Base-by-base conservation (phyloP, 2,113 vertebrate species). In the Maccullochella peelii region DNA sequence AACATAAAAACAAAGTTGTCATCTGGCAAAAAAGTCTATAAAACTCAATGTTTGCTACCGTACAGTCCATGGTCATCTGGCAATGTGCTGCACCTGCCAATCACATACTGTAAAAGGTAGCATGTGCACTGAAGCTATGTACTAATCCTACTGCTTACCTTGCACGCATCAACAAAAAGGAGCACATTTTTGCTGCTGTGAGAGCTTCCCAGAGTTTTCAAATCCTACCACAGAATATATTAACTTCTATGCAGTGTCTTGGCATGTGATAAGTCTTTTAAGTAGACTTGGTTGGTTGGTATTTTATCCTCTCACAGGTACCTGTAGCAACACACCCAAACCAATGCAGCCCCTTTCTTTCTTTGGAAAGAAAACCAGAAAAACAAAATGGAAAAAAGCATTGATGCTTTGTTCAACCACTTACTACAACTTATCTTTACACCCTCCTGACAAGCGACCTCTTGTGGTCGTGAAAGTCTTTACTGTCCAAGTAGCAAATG, bases 81-180 rank as follows among this genome's bases (percentile, higher is more conserved):
- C 18, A 52, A 25, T 58, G n/a, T 49, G 40, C 21, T 61, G 11
- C 14, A 62, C 12, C 2, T 27, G 25, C 8, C 15, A 25, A 10
- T 66, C 30, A 15, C 8, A 44, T 6, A 8, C 15, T 14, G 30
- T 36, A 42, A 30, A n/a, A 16, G 4, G 33, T 12, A 57, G 52
- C 6, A 40, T 16, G 18, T 21, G 10, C 8, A 1, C 38, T 36
- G 15, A 25, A 36, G 44, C 25, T 23, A 0, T 62, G 5, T 14
- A 20, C 38, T 78, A 66, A 25, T 58, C 15, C 5, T n/a, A 38
- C 42, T 73, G 27, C 67, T 59, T 50, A 68, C 69, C 18, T 57
- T 49, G 25, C 27, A 38, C 42, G 25, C 5, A 5, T 20, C 10
- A 4, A 42, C 38, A 38, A 21, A 27, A 49, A 76, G 30, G 9